A percentile compares a stretch with the other conserved stretches of the same genome.
Conservation (phyloP, 2,888 invertebrate species). For the Brachyopa scutellaris region DNA sequence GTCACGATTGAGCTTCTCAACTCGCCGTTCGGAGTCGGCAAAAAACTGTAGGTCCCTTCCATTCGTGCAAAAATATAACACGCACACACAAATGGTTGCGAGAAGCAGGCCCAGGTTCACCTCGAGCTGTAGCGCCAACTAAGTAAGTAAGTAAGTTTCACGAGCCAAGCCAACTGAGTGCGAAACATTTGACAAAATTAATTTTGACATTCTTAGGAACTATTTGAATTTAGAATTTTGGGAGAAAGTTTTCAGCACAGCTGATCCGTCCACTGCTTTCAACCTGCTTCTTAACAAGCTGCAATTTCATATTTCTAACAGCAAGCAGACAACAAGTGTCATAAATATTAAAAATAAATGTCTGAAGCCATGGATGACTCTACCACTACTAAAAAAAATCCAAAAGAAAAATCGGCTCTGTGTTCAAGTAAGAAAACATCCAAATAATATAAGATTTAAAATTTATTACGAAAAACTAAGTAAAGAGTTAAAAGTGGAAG, state of each 20-base stretch:
- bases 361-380: constrained; percentile 7
- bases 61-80: no score
- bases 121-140: no score
- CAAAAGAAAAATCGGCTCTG: neutral
- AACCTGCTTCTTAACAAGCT: no score
- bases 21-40: no score
- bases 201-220: neutral
- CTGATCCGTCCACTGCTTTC: no score
- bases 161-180: neutral
- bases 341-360: neutral
- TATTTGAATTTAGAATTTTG: neutral
- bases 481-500: neutral
- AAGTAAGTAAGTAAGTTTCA: no score
- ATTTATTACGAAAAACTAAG: neutral
- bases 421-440: neutral
- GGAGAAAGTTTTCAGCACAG: neutral
- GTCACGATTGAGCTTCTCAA: no score
- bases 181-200: no score
- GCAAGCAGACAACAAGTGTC: neutral
- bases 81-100: no score
- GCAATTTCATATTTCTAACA: neutral
- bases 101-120: no score
- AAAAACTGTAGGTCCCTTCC: no score
- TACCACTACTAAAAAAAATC: neutral
- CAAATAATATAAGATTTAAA: neutral